Base-by-base conservation (phyloP, 2,888 invertebrate genomes). In the Strigamia maritima region DNA sequence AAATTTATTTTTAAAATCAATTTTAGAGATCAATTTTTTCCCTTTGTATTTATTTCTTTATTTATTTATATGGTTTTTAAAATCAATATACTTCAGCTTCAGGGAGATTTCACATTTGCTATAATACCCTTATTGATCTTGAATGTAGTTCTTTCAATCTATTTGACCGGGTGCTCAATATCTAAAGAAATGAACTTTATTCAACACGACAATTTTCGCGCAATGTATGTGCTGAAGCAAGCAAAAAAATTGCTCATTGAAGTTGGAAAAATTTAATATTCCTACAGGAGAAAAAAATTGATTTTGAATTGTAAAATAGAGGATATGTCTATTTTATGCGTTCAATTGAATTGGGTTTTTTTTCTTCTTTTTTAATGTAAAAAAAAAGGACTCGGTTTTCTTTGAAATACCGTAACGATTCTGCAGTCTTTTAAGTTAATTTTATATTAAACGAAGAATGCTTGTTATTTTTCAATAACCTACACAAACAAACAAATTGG, bases 171-270 rank as follows among this genome's bases (percentile, higher is more conserved):
- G 24, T 65, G 44, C 16, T 65, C 65, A 65, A 19, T 65, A 14
- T 65, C 65, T 65, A 65, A 26, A 65, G 65, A 65, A 65, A 65
- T 65, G 16, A 65, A 65, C 26, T 26, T 65, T 65, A 65, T 65
- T 65, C 26, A 65, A 65, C 65, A 65, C 2, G 65, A 26, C 26
- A 65, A 65, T 65, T 49, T 65, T 65, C 26, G 2, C 65, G 65
- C 26, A 65, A 65, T 65, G 26, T 65, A 65, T 65, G 22, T 65
- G 65, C 65, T 65, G 65, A 65, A 65, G 26, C 26, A 26, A 65
- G 65, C 65, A 65, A 26, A n/a, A 49, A 60, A 60, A 60, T 8
- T n/a, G 8, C 19, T 60, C 16, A 14, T 16, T 12, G 65, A 24
- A 14, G 12, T 65, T 28, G 65, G 10, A 26, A 26, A 65, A 60